A percentile compares a stretch with the other conserved stretches of the same genome.
Evolutionary conservation across 1,140 invertebrate species (phyloP).

Genomic region (Drosophila nebulosa): DNA sequence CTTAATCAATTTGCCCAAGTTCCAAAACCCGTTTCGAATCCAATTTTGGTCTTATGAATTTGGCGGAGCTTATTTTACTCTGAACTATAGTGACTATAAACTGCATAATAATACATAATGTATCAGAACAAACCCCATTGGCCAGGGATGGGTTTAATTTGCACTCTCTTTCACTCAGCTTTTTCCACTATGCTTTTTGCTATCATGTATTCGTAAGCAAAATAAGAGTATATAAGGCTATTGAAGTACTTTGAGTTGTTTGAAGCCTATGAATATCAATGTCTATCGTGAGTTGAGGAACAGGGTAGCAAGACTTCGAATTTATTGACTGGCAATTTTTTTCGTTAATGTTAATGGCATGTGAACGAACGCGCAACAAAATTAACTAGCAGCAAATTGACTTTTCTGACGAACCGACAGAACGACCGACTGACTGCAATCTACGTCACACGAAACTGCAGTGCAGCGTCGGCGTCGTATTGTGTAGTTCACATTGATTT

Average conservation of each 20-base stretch:
- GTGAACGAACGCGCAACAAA: constrained; percentile 34
- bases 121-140: constrained; percentile 47
- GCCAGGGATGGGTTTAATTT: constrained; percentile 64
- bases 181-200: background rate
- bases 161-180: background rate
- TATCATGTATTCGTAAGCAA: background rate
- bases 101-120: constrained; percentile 1
- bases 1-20: background rate
- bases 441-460: constrained; percentile 18
- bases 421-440: constrained; percentile 12
- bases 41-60: too few relatives aligned
- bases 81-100: background rate
- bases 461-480: constrained; percentile 1
- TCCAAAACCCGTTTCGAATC: background rate
- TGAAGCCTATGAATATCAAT: too few relatives aligned
- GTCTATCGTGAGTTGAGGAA: background rate
- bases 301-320: background rate
- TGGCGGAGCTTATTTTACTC: background rate
- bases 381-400: constrained; percentile 8
- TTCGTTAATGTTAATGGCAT: constrained; percentile 52
- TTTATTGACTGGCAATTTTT: constrained; percentile 7
- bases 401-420: background rate
- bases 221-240: background rate
- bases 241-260: too few relatives aligned
- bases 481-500: constrained; percentile 42